Conservation (phyloP, 2,888 invertebrate species). For the Erebia aethiops region DNA sequence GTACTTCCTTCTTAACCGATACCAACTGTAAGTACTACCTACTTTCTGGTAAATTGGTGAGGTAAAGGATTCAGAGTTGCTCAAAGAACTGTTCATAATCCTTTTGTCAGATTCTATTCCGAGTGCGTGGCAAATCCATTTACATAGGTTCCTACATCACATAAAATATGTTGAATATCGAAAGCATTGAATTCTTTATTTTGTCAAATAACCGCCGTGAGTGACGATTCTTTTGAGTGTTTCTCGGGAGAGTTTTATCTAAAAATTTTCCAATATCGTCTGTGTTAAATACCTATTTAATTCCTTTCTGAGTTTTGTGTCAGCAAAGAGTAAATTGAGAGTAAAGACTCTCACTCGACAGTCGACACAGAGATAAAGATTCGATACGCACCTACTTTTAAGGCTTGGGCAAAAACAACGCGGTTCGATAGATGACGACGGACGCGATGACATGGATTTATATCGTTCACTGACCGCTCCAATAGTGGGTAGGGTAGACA, state of each 20-base stretch:
- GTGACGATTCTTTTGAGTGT: not conserved
- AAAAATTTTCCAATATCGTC: not conserved
- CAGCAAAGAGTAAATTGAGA: not conserved
- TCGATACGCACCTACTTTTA: not conserved
- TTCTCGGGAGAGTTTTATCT: conserved; percentile 2
- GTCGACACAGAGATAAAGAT: not conserved
- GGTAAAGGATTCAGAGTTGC: not conserved
- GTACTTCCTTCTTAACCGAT: too few relatives aligned
- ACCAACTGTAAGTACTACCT: too few relatives aligned
- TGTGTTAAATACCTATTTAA: not conserved
- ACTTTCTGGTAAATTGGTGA: too few relatives aligned
- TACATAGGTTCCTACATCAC: too few relatives aligned
- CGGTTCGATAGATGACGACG: not conserved
- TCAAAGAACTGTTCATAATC: not conserved
- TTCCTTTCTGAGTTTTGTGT: not conserved
- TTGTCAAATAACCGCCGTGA: not conserved
- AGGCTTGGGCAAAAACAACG: not conserved
- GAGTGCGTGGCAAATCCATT: conserved; percentile 8
- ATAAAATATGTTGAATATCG: conserved; percentile 2
- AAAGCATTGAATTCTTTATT: conserved; percentile 4
- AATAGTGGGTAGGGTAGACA: too few relatives aligned
- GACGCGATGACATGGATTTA: not conserved
- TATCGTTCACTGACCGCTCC: too few relatives aligned
- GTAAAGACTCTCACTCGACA: conserved; percentile 4
- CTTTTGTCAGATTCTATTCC: conserved; percentile 5